Base-by-base conservation (phyloP, 2,113 vertebrate species). In the Lycaon pictus region DNA sequence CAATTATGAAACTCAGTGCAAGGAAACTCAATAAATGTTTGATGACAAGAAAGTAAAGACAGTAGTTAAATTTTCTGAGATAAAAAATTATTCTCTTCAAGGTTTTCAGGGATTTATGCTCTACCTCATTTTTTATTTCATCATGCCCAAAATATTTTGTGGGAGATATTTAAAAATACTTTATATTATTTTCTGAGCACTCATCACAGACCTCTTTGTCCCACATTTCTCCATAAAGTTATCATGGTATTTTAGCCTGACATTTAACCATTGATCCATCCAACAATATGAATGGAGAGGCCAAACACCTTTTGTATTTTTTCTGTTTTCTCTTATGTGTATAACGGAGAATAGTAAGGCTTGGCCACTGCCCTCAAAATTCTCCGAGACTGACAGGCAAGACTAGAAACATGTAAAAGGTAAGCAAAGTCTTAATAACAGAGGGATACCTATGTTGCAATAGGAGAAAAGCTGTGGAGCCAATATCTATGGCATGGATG, bases 401-500 rank as follows among this genome's bases (percentile, higher is more conserved):
- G 5, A 1, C 17, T 2, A 20, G 5, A 51, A 32, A 56, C 4
- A 67, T 6, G 15, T 62, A 5, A 56, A 3, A 29, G 8, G 25
- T 5, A 77, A 43, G 65, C 0, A 32, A 13, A 29, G 5, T 90
- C 22, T 1, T 71, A 86, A 65, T 53, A 58, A n/a, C 25, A 76
- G 58, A n/a, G 27, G 1, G 8, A 12, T 3, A 19, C 20, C 9
- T 58, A n/a, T 56, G 25, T 63, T 29, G 27, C 4, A 35, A 29
- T 4, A 37, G 11, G 11, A 71, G 27, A 63, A 77, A 48, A 74
- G 20, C 17, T 37, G 13, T 56, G 17, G 16, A 6, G 9, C 1
- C 23, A 8, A 5, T 0, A 1, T 11, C 3, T 9, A 1, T 27
- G 32, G 1, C 19, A 17, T 20, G 11, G 20, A 3, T 35, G 12